Base-by-base conservation (phyloP, 1,140 invertebrate species). In the Hydropsyche tenuis region DNA sequence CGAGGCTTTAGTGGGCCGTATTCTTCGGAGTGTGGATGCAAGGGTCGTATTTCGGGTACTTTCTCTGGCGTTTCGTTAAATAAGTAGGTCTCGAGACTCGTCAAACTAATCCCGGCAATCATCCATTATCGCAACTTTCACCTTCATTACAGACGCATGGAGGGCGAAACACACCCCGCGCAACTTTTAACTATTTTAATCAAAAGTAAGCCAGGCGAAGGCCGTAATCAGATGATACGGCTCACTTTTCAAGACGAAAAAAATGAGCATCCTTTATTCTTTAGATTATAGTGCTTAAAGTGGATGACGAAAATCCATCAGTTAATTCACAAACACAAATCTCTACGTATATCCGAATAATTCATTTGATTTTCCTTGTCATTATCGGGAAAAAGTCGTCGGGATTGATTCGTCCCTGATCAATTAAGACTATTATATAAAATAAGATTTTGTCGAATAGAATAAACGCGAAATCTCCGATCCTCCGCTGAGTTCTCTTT, bases 121-220 rank as follows among this genome's bases (percentile, higher is more conserved):
- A 70, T 70, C 68, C 51, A 70, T 70, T 70, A 70, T 70, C 68
- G 43, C 68, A 70, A 70, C 68, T 70, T 70, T 70, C 68, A 70
- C 68, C 68, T 70, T 70, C 68, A 56, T 70, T 70, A 53, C 46
- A 16, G 68, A 56, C 48, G 23, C 46, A 22, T 20, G 4, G 63
- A 7, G 16, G 51, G 27, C 46, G 43, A 68, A 68, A 68, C 65
- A 68, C 11, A 3, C n/a, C 68, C 25, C 12, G 23, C 27, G 20
- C 43, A 70, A 70, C 68, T 70, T 70, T 70, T 70, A 70, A 70
- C 68, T 70, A 70, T 70, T 70, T 70, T 70, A 70, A 70, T 70
- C 68, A 70, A 70, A 70, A 70, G 68, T 70, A 56, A 70, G 68
- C 27, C 68, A 42, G 30, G 46, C 51, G 42, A 11, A 1, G 27